These are phyloP conservation scores for Thymelicus acteon DNA, from an alignment of 2,888 invertebrate species.

Conservation along the genomic window DNA sequence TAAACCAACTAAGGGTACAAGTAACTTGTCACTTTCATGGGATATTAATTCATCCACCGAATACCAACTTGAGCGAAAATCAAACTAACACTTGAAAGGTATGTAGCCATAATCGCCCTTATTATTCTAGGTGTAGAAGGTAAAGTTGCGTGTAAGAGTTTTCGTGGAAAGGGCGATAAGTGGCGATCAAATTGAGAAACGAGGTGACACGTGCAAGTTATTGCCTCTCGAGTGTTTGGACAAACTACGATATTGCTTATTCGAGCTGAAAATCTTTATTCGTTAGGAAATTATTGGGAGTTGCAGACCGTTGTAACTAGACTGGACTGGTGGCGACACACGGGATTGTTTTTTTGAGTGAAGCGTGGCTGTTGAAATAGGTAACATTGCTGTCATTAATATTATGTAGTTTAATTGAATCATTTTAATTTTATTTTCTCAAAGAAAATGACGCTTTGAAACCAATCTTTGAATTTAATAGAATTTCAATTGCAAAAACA, in stretches of 20 bases:
- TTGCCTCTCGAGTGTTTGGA: conserved; percentile 80
- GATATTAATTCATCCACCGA: conserved; percentile 70
- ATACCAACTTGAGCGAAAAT: conserved; percentile 49
- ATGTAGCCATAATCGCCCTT: conserved; percentile 40
- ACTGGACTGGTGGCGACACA: conserved; percentile 7
- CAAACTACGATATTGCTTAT: conserved; percentile 79
- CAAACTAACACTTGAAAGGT: conserved; percentile 43
- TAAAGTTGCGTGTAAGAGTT: conserved; percentile 38
- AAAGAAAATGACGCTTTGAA: too few relatives aligned
- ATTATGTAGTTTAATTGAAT: too few relatives aligned
- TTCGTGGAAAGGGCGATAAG: conserved; percentile 52
- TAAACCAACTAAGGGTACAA: conserved; percentile 6
- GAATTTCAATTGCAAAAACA: too few relatives aligned
- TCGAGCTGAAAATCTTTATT: conserved; percentile 68
- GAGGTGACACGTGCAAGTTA: conserved; percentile 78
- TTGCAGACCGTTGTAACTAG: conserved; percentile 31
- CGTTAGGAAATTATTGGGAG: conserved; percentile 39
- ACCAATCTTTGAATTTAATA: too few relatives aligned
- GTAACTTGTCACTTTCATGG: conserved; percentile 63
- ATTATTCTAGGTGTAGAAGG: conserved; percentile 10
- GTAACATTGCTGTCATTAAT: too few relatives aligned
- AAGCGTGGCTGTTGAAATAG: neutral
- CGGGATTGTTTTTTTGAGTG: neutral
- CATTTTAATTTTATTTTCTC: too few relatives aligned
- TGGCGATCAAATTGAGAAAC: conserved; percentile 78